Evolutionary conservation across 2,113 vertebrate genomes (phyloP).

Genomic region (Centropus unirufus): DNA sequence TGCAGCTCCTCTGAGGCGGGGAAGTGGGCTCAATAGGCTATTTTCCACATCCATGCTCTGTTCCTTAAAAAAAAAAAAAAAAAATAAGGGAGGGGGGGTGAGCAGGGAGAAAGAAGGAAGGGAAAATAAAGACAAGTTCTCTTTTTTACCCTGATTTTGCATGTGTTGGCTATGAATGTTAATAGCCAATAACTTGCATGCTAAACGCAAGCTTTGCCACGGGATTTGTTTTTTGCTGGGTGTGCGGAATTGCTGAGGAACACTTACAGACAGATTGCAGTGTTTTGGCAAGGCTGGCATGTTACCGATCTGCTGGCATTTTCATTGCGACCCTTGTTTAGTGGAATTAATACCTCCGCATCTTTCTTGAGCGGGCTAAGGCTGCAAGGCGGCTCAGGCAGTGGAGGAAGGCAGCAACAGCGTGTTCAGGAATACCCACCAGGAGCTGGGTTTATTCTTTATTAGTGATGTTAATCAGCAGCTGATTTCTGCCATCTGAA

Average conservation of each 20-base stretch:
- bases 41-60: constrained; percentile 73
- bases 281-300: neutral
- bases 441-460: neutral
- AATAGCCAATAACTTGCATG: neutral
- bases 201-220: neutral
- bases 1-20: constrained; percentile 75
- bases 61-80: constrained; percentile 11
- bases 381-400: neutral
- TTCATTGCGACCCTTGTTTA: neutral
- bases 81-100: neutral
- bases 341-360: neutral
- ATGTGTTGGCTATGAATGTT: neutral
- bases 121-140: constrained; percentile 5
- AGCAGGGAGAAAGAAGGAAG: neutral
- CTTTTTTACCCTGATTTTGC: constrained; percentile 19
- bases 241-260: neutral
- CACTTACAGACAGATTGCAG: neutral
- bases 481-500: neutral
- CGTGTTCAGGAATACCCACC: neutral
- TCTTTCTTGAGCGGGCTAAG: neutral
- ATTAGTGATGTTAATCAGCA: neutral
- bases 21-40: constrained; percentile 76
- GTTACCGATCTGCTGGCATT: neutral
- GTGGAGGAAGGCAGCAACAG: neutral
- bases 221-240: constrained; percentile 5